Evolutionary conservation across 2,888 invertebrate species (phyloP), one percentile per base, ranked within the genome.

Genomic region (Chrysopilus asiliformis): DNA sequence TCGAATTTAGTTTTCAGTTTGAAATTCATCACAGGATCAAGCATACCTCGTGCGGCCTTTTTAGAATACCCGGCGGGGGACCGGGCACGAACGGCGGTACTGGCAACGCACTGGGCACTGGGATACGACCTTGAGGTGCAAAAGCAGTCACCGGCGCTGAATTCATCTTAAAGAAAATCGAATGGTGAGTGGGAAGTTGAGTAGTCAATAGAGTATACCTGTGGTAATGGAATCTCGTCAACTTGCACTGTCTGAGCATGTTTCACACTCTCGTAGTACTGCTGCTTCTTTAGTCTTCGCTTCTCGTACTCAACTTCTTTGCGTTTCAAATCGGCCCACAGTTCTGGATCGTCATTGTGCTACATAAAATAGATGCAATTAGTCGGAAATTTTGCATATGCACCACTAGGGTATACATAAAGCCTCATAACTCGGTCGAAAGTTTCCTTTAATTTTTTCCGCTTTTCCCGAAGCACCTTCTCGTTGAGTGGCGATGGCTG

Each of bases 311-410:
- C 94, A 47, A 79, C 74, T 63, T 94, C 85, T 55, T 86, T 81
- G 32, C 83, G 72, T 55, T 84, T 89, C n/a, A 95, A 60, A 47
- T 94, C 93, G 3, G 80, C 72, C 78, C 86, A 93, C 57, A 89
- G 86, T 48, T 93, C 91, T 16, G 87, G 87, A 56, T 95, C 93
- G 62, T 97, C 94, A 67, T 91, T 91, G 53, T 91, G 84, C 89
- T 91, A 55, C 31, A 45, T 13, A 32, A 16, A n/a, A 19, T n/a
- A 2, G n/a, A 15, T 15, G 8, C 8, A 30, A 15, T 30, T n/a
- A 12, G 6, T 30, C n/a, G 13, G 10, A 14, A 30, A 12, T 30
- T 2, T 10, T n/a, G 12, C 9, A 27, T 22, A 22, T 22, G 7
- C 10, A 8, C 6, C 6, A 17, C 22, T 20, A 36, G 35, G 16